Conservation (phyloP, 2,113 vertebrate species). For the Alligator sinensis region DNA sequence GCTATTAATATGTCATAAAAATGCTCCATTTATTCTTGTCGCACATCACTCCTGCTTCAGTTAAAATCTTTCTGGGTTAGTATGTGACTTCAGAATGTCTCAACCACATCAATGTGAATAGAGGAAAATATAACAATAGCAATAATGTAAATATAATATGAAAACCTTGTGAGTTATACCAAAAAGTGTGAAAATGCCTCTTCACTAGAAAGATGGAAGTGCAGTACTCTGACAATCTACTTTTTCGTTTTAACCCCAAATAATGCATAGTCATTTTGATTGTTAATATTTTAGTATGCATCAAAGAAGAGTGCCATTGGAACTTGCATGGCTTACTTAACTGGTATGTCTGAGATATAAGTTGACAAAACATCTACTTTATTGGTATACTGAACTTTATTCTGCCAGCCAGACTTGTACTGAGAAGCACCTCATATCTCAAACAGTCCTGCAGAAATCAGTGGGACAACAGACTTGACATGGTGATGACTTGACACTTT, state of each 20-base stretch:
- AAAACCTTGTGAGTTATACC: neutral
- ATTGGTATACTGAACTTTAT: neutral
- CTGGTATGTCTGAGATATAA: neutral
- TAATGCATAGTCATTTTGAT: neutral
- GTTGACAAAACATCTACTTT: neutral
- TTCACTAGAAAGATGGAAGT: neutral
- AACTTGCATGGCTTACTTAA: neutral
- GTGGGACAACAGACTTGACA: neutral
- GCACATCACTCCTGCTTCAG: neutral
- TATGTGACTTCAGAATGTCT: neutral
- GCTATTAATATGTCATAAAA: rapidly evolving
- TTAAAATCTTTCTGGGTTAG: neutral
- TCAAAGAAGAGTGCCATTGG: rapidly evolving
- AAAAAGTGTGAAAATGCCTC: neutral
- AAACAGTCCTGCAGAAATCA: neutral
- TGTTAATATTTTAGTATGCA: neutral
- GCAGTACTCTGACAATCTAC: neutral
- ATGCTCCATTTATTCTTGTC: neutral
- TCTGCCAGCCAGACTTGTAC: neutral
- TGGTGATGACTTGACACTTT: neutral
- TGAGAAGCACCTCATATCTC: neutral
- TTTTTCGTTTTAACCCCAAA: neutral
- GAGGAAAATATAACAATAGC: neutral
- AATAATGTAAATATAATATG: neutral
- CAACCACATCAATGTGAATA: rapidly evolving